Evolutionary conservation across 2,797 vertebrate species (phyloP).

Genomic region (Nasua narica): DNA sequence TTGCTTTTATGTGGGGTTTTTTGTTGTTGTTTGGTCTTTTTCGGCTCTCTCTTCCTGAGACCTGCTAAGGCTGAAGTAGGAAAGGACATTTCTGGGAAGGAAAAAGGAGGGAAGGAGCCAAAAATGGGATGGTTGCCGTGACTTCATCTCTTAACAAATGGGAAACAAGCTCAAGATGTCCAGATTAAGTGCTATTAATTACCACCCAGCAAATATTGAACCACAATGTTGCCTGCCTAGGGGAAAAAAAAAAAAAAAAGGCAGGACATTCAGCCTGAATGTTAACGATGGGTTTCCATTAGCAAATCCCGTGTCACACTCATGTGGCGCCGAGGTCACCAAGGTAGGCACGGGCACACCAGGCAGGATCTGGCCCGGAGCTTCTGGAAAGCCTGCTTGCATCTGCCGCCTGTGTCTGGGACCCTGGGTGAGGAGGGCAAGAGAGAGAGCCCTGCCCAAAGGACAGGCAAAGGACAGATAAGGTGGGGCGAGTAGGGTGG

Average conservation of each 20-base stretch:
- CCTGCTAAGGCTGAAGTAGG: background rate
- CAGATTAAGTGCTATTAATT: conserved; percentile 84
- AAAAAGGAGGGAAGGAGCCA: background rate
- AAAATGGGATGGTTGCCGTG: conserved; percentile 43
- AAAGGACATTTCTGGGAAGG: conserved; percentile 25
- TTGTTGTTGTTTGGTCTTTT: background rate
- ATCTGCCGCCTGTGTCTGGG: background rate
- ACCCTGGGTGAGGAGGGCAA: background rate
- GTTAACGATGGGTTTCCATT: conserved; percentile 74
- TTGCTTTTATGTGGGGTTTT: background rate
- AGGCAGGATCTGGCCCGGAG: accelerated
- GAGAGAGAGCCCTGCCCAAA: background rate
- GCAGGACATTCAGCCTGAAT: conserved; percentile 75
- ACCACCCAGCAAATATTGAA: conserved; percentile 81
- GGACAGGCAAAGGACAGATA: background rate
- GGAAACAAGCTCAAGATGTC: conserved; percentile 81
- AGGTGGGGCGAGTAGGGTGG: accelerated
- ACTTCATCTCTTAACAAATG: conserved; percentile 79
- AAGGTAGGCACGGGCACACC: accelerated
- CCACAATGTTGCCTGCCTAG: conserved; percentile 74
- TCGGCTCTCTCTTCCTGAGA: background rate
- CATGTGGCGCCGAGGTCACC: background rate
- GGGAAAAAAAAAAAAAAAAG: conserved; percentile 42
- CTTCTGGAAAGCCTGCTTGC: background rate
- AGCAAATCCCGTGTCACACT: conserved; percentile 53